These are phyloP conservation scores for Polypedilum vanderplanki DNA, from an alignment of 1,140 invertebrate species.

Conservation along the genomic window DNA sequence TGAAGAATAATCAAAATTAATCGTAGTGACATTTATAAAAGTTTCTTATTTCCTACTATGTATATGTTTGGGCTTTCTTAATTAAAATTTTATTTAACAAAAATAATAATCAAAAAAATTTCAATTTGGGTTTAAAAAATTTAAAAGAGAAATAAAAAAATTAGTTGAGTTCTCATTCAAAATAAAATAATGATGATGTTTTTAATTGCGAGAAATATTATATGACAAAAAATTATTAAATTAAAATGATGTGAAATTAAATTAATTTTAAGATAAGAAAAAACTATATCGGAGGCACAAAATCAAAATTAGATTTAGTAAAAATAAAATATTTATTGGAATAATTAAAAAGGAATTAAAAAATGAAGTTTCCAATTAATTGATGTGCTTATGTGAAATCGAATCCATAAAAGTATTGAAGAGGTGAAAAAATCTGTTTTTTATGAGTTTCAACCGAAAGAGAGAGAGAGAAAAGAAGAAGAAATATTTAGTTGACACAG, in stretches of 20 bases:
- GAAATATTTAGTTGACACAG: constrained; percentile 3
- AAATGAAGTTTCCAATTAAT: constrained; percentile 29
- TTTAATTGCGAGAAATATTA: not conserved
- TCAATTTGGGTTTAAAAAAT: no score
- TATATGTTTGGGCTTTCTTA: not conserved
- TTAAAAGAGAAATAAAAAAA: no score
- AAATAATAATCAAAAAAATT: not conserved
- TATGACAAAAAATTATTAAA: not conserved
- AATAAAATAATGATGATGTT: constrained; percentile 10
- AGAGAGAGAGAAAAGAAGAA: not conserved
- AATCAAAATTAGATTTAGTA: constrained; percentile 38
- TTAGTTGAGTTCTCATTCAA: not conserved
- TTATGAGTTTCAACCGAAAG: not conserved
- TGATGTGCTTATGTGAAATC: constrained; percentile 26
- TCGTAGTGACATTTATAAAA: constrained; percentile 10
- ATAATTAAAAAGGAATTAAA: not conserved
- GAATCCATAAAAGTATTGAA: not conserved
- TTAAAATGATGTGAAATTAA: constrained; percentile 1
- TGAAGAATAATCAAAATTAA: constrained; percentile 29
- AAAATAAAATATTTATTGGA: constrained; percentile 25
- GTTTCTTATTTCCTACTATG: not conserved
- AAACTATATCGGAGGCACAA: constrained; percentile 39
- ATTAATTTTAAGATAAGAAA: not conserved
- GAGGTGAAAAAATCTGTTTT: not conserved
- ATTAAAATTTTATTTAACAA: not conserved